Evolutionary conservation across 2,888 invertebrate genomes (phyloP), one percentile per base, ranked within the genome.

Genomic region (Thalpophila matura): DNA sequence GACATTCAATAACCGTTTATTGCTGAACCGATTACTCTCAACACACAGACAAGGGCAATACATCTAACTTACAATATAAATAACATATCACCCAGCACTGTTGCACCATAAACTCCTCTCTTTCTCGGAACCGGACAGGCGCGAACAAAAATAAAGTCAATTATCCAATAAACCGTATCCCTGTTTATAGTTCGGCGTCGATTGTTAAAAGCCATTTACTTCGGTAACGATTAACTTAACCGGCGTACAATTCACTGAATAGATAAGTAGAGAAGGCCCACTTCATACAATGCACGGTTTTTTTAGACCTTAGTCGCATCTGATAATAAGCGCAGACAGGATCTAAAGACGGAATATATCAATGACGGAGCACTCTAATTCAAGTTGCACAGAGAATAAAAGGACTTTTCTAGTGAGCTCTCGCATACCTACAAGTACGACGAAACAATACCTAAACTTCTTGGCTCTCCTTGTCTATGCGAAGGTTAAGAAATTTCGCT

Each of bases 121-220:
- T 37, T 58, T 49, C 68, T 47, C 33, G 61, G 70, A 51, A 71
- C 31, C 27, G 61, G 61, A 60, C 51, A 60, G 18, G 35, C 47
- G 33, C 35, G 60, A 31, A 53, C 75, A 60, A 51, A 74, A 74
- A 68, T 60, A 71, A 74, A 74, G 61, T 56, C 75, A 68, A 74
- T 74, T 71, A 71, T 68, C 70, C 75, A 74, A 74, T 71, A 74
- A 71, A 74, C 70, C 61, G 61, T 71, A 61, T 68, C 70, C 75
- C 75, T 68, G 75, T 71, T 71, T 71, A 71, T 69, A 61, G 75
- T 68, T 69, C 35, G 70, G 70, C 49, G 75, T 71, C 61, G 70
- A 74, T 75, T 75, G 71, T 73, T 70, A 56, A 64, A 75, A 63
- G 58, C 64, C 51, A 63, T 70, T 75, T 75, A 70, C 64, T 70